These are phyloP conservation scores for Heliconius sara DNA, from an alignment of 2,888 invertebrate species.

Conservation along the genomic window DNA sequence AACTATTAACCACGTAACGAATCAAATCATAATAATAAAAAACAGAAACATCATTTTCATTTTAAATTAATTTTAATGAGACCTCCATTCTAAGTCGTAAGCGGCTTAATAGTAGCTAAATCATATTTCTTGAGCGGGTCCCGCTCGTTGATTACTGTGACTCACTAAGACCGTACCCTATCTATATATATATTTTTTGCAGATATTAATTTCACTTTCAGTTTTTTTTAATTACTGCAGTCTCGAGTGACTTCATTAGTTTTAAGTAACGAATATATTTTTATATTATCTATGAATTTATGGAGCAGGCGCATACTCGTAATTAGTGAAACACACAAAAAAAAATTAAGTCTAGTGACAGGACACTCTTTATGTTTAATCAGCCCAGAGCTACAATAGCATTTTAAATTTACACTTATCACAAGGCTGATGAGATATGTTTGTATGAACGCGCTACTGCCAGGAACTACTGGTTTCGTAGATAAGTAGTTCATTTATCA, in stretches of 20 bases:
- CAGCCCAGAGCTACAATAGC: no score
- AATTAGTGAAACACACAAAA: no score
- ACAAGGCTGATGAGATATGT: no score
- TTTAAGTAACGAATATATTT: not conserved
- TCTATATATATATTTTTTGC: not conserved
- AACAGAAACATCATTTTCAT: not conserved
- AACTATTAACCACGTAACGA: not conserved
- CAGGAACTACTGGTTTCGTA: no score
- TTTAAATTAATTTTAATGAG: slow-evolving; percentile 16
- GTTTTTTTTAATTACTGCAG: slow-evolving; percentile 4
- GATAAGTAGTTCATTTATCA: no score
- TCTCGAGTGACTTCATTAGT: slow-evolving; percentile 14
- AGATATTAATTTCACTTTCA: slow-evolving; percentile 1
- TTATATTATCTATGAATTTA: not conserved
- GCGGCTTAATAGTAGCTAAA: slow-evolving; percentile 20
- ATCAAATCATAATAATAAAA: not conserved
- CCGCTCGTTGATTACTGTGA: not conserved
- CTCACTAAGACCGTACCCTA: not conserved
- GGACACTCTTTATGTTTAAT: no score
- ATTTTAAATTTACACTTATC: no score
- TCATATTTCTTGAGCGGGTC: not conserved
- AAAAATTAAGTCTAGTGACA: no score
- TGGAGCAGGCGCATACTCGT: no score
- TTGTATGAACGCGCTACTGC: no score
- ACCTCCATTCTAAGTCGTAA: slow-evolving; percentile 4